A percentile compares a stretch with the other conserved stretches of the same genome.
phyloP scores from a whole-genome alignment of 2,797 vertebrate species.

The Mormyrus hasselquistii region DNA sequence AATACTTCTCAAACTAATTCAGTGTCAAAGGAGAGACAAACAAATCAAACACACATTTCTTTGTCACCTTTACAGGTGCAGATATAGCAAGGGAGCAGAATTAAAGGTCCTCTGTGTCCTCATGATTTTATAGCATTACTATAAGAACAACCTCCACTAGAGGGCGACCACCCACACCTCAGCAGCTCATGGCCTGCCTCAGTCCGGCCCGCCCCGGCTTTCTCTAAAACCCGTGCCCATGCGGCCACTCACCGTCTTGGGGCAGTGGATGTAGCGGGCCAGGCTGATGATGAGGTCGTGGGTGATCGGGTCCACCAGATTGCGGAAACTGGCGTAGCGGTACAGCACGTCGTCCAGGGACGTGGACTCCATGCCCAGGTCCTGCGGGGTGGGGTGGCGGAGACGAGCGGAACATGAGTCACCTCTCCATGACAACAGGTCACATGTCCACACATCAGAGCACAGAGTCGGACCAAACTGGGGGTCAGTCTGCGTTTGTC shows the following conservation, averaged over 20 bases:
- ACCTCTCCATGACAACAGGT: background rate
- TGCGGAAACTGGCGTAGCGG: constrained; percentile 94
- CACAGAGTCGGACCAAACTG: background rate
- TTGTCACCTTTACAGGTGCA: background rate
- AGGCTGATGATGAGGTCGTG: constrained; percentile 97
- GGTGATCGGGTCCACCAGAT: constrained; percentile 96
- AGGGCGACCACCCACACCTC: background rate
- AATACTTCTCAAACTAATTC: background rate
- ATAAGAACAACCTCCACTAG: background rate
- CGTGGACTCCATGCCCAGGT: constrained; percentile 96
- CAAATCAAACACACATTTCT: background rate
- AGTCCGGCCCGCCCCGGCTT: constrained; percentile 21
- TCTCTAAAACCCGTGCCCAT: background rate
- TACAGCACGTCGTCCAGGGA: constrained; percentile 94
- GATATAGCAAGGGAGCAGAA: background rate
- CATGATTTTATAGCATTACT: background rate
- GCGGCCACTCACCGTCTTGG: constrained; percentile 75
- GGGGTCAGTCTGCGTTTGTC: too few species aligned
- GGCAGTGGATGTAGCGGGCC: constrained; percentile 90
- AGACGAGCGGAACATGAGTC: background rate
- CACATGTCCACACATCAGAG: background rate
- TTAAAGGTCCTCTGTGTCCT: background rate
- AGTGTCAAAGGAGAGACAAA: background rate
- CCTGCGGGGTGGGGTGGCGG: constrained; percentile 57
- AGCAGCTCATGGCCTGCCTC: background rate